These are phyloP conservation scores for Gymnosoma rotundatum DNA, from an alignment of 2,888 invertebrate genomes.

Conservation along the genomic window DNA sequence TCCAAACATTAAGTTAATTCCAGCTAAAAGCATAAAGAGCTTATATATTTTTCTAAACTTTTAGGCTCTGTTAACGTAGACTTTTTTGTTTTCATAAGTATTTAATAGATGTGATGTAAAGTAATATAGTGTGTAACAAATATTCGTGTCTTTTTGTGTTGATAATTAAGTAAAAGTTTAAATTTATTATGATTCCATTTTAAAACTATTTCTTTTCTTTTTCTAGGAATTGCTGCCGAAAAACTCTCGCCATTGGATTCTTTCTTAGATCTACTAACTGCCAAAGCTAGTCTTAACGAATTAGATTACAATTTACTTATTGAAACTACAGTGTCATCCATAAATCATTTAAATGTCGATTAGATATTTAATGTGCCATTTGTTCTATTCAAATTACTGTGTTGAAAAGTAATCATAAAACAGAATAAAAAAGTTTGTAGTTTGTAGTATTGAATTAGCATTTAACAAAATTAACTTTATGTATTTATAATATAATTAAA, in stretches of 20 bases:
- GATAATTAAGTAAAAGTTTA: no score
- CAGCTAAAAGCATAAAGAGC: no score
- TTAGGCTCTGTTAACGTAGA: no score
- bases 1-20: no score
- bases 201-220: background rate
- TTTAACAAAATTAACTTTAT: conserved; percentile 10
- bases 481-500: conserved; percentile 7
- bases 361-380: conserved; percentile 53
- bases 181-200: background rate
- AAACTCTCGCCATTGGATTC: conserved; percentile 91
- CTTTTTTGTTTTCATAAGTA: no score
- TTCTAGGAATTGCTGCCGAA: conserved; percentile 88
- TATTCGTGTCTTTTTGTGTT: no score
- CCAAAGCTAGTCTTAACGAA: conserved; percentile 93
- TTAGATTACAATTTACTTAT: conserved; percentile 92
- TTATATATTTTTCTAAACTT: no score
- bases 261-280: conserved; percentile 91
- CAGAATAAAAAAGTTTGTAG: background rate
- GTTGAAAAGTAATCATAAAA: conserved; percentile 42
- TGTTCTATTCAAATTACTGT: conserved; percentile 33
- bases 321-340: conserved; percentile 86
- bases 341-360: conserved; percentile 77
- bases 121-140: no score
- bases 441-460: conserved; percentile 31
- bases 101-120: no score